Evolutionary conservation across 2,797 vertebrate genomes (phyloP).

Genomic region (Babyrousa celebensis): DNA sequence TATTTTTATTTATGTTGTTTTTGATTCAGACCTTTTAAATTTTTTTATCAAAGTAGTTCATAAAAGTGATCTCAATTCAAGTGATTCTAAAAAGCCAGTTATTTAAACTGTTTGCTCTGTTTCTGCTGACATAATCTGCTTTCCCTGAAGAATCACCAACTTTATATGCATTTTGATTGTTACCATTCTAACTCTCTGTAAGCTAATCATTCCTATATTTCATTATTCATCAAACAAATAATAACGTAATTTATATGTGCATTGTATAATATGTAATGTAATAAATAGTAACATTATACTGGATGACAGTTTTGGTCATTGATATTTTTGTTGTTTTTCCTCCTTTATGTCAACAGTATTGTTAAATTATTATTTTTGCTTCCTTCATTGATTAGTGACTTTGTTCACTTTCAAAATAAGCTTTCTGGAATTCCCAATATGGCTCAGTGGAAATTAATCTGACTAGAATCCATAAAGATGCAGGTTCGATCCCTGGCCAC

Average conservation of each 20-base stretch:
- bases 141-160: not conserved
- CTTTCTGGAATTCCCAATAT: not conserved
- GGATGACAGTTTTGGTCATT: not conserved
- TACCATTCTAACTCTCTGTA: not conserved
- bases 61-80: not conserved
- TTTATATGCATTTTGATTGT: not conserved
- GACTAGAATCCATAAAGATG: no score
- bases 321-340: not conserved
- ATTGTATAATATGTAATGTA: no score
- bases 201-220: not conserved
- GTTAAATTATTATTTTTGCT: slow-evolving; percentile 23
- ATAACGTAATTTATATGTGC: not conserved
- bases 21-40: not conserved
- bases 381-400: not conserved
- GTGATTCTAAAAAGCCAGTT: not conserved
- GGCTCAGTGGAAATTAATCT: no score
- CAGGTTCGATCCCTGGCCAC: no score
- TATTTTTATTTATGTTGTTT: not conserved
- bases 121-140: not conserved
- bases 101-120: not conserved
- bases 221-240: not conserved
- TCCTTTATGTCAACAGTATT: not conserved
- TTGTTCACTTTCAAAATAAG: slow-evolving; percentile 50
- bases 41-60: slow-evolving; percentile 42
- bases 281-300: not conserved